Evolutionary conservation across 2,113 vertebrate species (phyloP).

Genomic region (Microcebus tavaratra): DNA sequence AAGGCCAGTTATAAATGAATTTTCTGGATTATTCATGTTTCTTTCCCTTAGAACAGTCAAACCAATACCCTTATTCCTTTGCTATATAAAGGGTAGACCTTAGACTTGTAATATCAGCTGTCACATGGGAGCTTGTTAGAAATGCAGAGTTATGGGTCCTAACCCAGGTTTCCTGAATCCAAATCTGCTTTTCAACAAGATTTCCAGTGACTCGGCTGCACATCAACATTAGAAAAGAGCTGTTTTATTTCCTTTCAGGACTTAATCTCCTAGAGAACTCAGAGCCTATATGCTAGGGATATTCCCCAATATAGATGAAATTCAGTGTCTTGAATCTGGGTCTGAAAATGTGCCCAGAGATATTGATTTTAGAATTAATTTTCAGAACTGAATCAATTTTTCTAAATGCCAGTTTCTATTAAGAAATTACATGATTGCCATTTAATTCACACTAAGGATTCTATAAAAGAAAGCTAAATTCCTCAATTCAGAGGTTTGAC

Average conservation of each 20-base stretch:
- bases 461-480: background rate
- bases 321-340: background rate
- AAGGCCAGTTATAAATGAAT: background rate
- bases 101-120: background rate
- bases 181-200: background rate
- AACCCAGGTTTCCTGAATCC: background rate
- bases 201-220: background rate
- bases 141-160: background rate
- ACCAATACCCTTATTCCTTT: background rate
- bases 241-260: background rate
- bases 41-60: background rate
- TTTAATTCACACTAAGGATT: background rate
- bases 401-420: background rate
- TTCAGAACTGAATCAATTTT: conserved; percentile 32
- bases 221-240: background rate
- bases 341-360: background rate
- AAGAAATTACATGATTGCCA: background rate
- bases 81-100: background rate
- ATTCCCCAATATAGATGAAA: background rate
- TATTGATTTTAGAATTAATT: background rate
- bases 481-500: background rate
- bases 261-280: background rate
- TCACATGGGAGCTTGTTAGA: background rate
- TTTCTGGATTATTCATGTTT: background rate
- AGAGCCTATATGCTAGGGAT: background rate